Conservation (phyloP, 2,797 vertebrate genomes). For the Pipistrellus pipistrellus region DNA sequence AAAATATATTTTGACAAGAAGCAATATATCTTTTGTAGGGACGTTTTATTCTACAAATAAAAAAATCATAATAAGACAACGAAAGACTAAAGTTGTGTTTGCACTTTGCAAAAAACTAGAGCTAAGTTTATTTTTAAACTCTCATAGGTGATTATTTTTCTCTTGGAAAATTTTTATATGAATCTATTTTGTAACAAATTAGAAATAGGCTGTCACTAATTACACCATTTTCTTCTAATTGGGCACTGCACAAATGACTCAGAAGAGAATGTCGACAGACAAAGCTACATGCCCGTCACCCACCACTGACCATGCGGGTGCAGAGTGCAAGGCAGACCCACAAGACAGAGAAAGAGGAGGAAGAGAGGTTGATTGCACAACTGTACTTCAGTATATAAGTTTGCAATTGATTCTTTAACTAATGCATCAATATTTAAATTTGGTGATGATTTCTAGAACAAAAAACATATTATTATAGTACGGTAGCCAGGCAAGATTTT, state of each 20-base stretch:
- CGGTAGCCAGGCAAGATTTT: background rate
- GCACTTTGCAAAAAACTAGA: background rate
- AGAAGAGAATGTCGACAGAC: background rate
- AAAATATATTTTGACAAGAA: conserved; percentile 36
- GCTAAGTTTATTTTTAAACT: conserved; percentile 48
- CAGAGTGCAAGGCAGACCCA: background rate
- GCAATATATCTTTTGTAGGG: background rate
- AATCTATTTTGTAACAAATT: conserved; percentile 40
- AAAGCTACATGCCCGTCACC: background rate
- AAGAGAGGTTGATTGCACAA: background rate
- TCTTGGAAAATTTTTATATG: conserved; percentile 58
- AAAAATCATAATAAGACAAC: background rate
- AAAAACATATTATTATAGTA: background rate
- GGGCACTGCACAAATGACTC: conserved; percentile 19
- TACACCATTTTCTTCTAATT: background rate
- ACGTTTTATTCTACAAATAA: conserved; percentile 7
- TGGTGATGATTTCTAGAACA: background rate
- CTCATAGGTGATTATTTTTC: conserved; percentile 64
- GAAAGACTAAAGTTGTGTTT: background rate
- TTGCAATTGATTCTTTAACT: conserved; percentile 16
- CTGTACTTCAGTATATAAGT: background rate
- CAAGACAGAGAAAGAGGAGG: background rate
- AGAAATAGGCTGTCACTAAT: conserved; percentile 38
- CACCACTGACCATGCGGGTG: background rate
- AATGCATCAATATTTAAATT: conserved; percentile 21